These are phyloP conservation scores for Picathartes gymnocephalus DNA, from an alignment of 2,113 vertebrate genomes.

Conservation along the genomic window DNA sequence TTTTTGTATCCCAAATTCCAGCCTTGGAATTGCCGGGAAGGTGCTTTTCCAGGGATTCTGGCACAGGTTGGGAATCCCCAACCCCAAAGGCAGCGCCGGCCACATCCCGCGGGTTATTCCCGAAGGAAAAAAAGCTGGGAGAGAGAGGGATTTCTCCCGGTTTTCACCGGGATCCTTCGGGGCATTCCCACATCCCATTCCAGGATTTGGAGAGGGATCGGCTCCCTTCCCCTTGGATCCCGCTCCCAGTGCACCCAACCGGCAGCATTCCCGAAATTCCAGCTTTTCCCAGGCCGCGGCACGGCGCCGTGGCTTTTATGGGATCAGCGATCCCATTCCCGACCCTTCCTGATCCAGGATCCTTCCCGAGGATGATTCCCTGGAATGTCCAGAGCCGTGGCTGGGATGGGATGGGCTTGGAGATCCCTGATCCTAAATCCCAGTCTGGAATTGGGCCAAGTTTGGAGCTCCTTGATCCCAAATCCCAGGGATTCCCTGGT, in stretches of 20 bases:
- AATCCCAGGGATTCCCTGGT: background rate
- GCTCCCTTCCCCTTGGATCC: background rate
- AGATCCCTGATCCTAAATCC: background rate
- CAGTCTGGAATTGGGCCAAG: too few relatives aligned
- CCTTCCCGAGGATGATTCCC: background rate
- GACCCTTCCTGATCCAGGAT: background rate
- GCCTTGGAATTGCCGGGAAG: background rate
- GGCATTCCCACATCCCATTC: background rate
- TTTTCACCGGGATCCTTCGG: background rate
- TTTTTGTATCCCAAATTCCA: background rate
- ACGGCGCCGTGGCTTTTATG: background rate
- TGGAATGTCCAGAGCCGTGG: background rate
- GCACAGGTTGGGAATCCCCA: background rate
- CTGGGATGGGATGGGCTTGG: background rate
- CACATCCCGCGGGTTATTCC: background rate
- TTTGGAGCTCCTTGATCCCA: background rate
- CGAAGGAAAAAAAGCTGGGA: background rate
- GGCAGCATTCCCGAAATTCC: rapidly evolving
- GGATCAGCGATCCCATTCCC: background rate
- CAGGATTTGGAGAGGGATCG: background rate
- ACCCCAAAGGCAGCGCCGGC: rapidly evolving
- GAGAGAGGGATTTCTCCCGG: background rate
- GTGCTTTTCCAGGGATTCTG: background rate
- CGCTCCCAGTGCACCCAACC: rapidly evolving
- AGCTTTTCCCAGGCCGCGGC: background rate